These are phyloP conservation scores for Melanerpes formicivorus DNA, from an alignment of 2,113 vertebrate species.

Conservation along the genomic window DNA sequence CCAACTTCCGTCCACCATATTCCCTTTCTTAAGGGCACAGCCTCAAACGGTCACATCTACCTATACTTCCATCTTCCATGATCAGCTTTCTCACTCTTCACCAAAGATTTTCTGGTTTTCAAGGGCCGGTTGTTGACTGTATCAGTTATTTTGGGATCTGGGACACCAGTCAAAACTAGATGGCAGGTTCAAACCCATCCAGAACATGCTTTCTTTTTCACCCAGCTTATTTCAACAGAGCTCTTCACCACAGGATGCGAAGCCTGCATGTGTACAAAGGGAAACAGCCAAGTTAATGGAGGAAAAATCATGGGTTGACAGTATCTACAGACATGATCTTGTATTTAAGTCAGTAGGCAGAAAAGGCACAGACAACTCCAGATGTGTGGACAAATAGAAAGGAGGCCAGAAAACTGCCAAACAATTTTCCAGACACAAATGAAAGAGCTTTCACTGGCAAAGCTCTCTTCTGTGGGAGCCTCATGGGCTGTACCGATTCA, in stretches of 20 bases:
- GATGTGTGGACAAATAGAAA: no score
- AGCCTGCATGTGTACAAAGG: neutral
- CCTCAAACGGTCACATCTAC: no score
- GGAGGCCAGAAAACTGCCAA: no score
- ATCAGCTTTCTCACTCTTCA: neutral
- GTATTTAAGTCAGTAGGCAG: neutral
- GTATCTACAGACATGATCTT: neutral
- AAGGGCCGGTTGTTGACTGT: neutral
- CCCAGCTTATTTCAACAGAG: neutral
- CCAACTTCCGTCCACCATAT: no score
- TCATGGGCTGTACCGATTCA: no score
- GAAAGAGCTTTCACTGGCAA: no score
- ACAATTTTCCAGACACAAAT: no score
- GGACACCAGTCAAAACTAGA: neutral
- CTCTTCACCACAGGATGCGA: neutral
- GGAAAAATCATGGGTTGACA: neutral
- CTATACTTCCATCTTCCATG: slow-evolving; percentile 10
- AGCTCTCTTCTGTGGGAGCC: no score
- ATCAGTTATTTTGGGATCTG: neutral
- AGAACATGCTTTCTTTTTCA: neutral
- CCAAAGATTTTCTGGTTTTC: neutral
- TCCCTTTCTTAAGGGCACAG: no score
- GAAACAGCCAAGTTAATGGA: neutral
- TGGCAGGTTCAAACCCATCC: neutral
- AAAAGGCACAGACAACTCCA: no score